Base-by-base conservation (phyloP, 1,140 invertebrate species). In the Drosophila nigromelanica region DNA sequence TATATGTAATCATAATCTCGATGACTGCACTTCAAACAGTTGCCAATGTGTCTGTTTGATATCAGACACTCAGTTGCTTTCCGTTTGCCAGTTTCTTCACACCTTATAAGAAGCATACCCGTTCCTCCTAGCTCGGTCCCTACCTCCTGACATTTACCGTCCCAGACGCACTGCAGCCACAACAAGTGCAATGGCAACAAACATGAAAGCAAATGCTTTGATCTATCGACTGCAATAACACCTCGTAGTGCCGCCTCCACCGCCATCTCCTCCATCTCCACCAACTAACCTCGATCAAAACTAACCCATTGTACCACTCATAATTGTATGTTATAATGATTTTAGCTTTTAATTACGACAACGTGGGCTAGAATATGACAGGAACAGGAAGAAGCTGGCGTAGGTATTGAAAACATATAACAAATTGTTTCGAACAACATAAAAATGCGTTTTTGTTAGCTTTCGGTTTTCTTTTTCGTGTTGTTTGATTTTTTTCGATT, bases 11-110 rank as follows among this genome's bases (percentile, higher is more conserved):
- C 80, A 74, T 66, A 51, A 73, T 70, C 60, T 70, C 37, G 68
- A 61, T 68, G 82, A 87, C 73, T 87, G 78, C 82, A 86, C 82
- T 86, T 86, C 82, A 86, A 86, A 86, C 82, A 86, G 82, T 87
- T 86, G 82, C 82, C 82, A 86, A 86, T 47, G 82, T 82, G 82
- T 86, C 82, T 86, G 82, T 86, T 86, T 86, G 82, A 86, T 87
- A 87, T 86, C 82, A 86, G 82, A 86, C 82, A 76, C 75, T 82
- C 56, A 12, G 81, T 70, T 67, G 78, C 68, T 62, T 86, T 86
- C 58, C 80, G 61, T 42, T 77, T 55, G 52, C 21, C 60, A 58
- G 55, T 77, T 77, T 71, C 69, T 86, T 86, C 81, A 78, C 81
- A 86, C 81, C 82, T 79, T 66, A 33, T 39, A 55, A 30, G 45